Percentiles rank a stretch among this genome's conserved stretches.
Conservation (phyloP, 30 jellyfish, hydroid and myxozoan genomes). For the Morbakka virulenta region DNA sequence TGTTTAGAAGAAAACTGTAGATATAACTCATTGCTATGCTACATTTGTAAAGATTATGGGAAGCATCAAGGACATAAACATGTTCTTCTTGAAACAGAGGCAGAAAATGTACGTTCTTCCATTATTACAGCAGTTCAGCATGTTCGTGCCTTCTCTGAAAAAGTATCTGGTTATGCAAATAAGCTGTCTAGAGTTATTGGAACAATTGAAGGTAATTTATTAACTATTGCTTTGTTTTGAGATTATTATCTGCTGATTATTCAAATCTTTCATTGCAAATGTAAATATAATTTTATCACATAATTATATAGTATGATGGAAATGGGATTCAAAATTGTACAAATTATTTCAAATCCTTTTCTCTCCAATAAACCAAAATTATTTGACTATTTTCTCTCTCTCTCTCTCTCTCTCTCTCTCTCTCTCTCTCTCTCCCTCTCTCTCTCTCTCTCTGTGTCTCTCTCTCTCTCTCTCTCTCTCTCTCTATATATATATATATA, state of each 20-base stretch:
- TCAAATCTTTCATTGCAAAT: too few species aligned
- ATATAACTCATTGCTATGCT: conserved; percentile 86
- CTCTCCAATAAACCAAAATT: too few species aligned
- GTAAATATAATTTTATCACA: not conserved
- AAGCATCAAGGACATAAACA: conserved; percentile 94
- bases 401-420: too few species aligned
- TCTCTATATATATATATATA: too few species aligned
- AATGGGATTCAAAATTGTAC: not conserved
- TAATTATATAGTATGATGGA: not conserved
- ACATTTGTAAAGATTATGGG: conserved; percentile 96
- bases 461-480: too few species aligned
- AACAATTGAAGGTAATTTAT: conserved; percentile 76
- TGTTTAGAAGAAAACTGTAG: conserved; percentile 90
- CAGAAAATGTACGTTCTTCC: conserved; percentile 82
- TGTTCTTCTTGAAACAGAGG: conserved; percentile 82
- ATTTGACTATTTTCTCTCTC: too few species aligned
- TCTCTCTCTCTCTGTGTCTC: too few species aligned
- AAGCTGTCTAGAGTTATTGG: conserved; percentile 71
- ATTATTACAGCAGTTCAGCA: conserved; percentile 82
- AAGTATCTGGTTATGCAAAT: conserved; percentile 76
- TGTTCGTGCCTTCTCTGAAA: conserved; percentile 76
- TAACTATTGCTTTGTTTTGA: too few species aligned
- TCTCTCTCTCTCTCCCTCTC: too few species aligned
- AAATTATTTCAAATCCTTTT: too few species aligned
- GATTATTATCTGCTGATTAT: too few species aligned